Evolutionary conservation across 1,140 invertebrate genomes (phyloP), one percentile per base, ranked within the genome.

Genomic region (Scaptomyza graminum): DNA sequence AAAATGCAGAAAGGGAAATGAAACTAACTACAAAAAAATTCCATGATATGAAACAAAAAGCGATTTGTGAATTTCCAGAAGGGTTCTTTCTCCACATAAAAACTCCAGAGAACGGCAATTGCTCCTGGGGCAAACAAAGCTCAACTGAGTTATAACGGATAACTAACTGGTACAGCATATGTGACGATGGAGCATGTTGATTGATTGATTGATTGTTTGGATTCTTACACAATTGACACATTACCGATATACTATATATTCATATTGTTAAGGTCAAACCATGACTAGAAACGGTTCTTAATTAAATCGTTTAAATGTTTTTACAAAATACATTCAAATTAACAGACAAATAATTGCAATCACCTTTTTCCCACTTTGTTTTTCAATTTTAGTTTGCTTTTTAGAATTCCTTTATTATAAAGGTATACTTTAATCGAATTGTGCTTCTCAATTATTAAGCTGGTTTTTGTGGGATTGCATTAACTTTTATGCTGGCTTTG

Each of bases 1-100:
- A 69, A 5, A 8, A 41, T n/a, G 37, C 12, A 28, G 16, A 54
- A 47, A 39, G 44, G 37, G n/a, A 54, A 37, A 31, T 13, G 11
- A 54, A 47, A 13, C 11, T 28, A 13, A 43, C 5, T 41, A 18
- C 28, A 60, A 37, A 7, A 31, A 2, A 8, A 34, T 34, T 8
- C 28, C 22, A 13, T 41, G 37, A 41, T n/a, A 41, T 41, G 37
- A 55, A 64, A 61, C 5, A 44, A 61, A 15, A 39, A 61, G 41
- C 28, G 57, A 68, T 28, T 68, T 68, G 65, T 62, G 65, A 52
- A 62, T 68, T 68, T 68, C 31, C 3, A 51, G 52, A 55, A 16
- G 47, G 37, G 47, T 22, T 22, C 31, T 16, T 46, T 12, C 55
- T n/a, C n/a, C n/a, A n/a, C 64, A 59, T 59, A 59, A 65, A 22